Conservation (phyloP, 1,140 invertebrate species). For the Wiebesia pumilae region DNA sequence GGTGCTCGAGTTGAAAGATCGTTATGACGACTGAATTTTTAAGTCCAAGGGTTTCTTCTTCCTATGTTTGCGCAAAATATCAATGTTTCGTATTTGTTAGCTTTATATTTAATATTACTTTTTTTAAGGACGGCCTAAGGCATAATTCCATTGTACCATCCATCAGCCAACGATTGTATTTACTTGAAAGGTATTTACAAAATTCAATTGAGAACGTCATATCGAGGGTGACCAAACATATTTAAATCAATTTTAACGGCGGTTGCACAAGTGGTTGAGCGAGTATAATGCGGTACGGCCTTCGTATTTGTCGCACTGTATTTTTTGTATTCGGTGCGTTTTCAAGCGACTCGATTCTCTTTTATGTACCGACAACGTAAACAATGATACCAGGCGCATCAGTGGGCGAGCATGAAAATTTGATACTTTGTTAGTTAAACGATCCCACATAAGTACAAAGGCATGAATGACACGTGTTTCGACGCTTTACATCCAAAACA, state of each 20-base stretch:
- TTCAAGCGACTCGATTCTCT: conserved; percentile 1
- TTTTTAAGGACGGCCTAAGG: no score
- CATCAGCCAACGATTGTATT: no score
- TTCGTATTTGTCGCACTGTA: no score
- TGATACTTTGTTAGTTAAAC: conserved; percentile 37
- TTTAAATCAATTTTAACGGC: no score
- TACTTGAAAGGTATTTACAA: no score
- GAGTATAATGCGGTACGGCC: no score
- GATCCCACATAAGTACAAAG: not conserved
- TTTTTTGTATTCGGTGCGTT: not conserved
- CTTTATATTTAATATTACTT: not conserved
- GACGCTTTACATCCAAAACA: conserved; percentile 2
- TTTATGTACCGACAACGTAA: conserved; percentile 6
- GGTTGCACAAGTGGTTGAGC: no score
- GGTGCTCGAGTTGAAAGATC: conserved; percentile 41
- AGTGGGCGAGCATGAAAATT: conserved; percentile 26
- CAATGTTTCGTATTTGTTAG: conserved; percentile 26
- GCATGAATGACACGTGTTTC: conserved; percentile 15
- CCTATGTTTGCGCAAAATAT: conserved; percentile 1
- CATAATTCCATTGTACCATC: no score
- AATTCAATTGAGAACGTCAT: no score
- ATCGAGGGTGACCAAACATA: no score
- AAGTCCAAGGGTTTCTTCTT: conserved; percentile 20
- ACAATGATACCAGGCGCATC: not conserved
- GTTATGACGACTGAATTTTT: conserved; percentile 35